Conservation (phyloP, 2,888 invertebrate genomes). For the Eucera pruinosa region DNA sequence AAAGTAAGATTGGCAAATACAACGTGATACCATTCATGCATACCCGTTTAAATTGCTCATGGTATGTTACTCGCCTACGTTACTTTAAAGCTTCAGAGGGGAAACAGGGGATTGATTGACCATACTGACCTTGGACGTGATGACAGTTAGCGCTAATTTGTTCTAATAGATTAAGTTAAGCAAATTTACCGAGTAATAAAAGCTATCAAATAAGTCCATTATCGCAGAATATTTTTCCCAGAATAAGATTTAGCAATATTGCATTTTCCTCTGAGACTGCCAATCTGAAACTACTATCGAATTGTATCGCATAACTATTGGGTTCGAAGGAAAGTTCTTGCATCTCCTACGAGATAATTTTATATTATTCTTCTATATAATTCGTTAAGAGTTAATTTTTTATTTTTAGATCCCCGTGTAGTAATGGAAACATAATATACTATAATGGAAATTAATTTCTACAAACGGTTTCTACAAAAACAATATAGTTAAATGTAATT, state of each 20-base stretch:
- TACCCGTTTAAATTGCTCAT: constrained; percentile 1
- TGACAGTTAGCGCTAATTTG: constrained; percentile 56
- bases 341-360: too few relatives aligned
- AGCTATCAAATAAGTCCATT: constrained; percentile 20
- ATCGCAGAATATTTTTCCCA: constrained; percentile 2
- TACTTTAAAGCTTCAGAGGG: constrained; percentile 41
- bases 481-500: too few relatives aligned
- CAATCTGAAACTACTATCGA: background rate
- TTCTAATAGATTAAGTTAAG: constrained; percentile 44
- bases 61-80: constrained; percentile 50
- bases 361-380: too few relatives aligned
- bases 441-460: too few relatives aligned
- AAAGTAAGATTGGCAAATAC: background rate
- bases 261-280: background rate
- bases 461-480: too few relatives aligned
- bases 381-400: too few relatives aligned
- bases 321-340: too few relatives aligned
- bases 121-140: constrained; percentile 57
- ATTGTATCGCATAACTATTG: too few relatives aligned
- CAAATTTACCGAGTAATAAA: constrained; percentile 32
- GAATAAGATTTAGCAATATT: background rate
- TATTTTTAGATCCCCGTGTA: too few relatives aligned
- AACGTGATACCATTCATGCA: background rate
- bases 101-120: constrained; percentile 54
- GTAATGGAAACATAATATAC: too few relatives aligned